Conservation (phyloP, 1,140 invertebrate genomes). For the Drosophila ananassae region DNA sequence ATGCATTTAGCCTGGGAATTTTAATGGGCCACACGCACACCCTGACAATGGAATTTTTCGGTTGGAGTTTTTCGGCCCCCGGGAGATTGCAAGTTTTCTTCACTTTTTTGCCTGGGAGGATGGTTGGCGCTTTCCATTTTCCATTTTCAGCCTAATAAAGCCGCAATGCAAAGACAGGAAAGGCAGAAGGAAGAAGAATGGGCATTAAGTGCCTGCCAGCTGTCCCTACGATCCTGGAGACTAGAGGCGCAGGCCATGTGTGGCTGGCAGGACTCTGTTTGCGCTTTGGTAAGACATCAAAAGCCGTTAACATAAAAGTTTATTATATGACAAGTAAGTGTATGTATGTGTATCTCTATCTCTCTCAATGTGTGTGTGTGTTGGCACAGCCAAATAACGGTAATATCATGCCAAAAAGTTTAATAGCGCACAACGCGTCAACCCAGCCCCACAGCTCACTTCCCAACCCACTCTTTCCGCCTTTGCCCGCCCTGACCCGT, state of each 20-base stretch:
- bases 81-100: constrained; percentile 53
- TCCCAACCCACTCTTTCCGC: background rate
- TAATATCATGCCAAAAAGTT: constrained; percentile 79
- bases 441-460: background rate
- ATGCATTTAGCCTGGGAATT: constrained; percentile 66
- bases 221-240: constrained; percentile 10
- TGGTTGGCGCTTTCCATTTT: constrained; percentile 63
- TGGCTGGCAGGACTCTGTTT: constrained; percentile 35
- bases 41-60: constrained; percentile 37
- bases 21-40: constrained; percentile 65
- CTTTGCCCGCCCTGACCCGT: background rate
- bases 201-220: constrained; percentile 62
- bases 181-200: constrained; percentile 43
- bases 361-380: constrained; percentile 2
- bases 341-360: constrained; percentile 8
- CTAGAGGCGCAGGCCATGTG: constrained; percentile 51
- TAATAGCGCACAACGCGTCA: constrained; percentile 76
- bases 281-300: constrained; percentile 68
- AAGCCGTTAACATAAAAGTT: constrained; percentile 79
- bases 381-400: constrained; percentile 59
- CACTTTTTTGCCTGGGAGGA: constrained; percentile 16
- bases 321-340: constrained; percentile 81
- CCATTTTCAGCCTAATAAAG: constrained; percentile 82
- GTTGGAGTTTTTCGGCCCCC: background rate
- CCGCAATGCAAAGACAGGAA: constrained; percentile 57